Conservation (phyloP, 2,113 vertebrate species). For the Pholis gunnellus region DNA sequence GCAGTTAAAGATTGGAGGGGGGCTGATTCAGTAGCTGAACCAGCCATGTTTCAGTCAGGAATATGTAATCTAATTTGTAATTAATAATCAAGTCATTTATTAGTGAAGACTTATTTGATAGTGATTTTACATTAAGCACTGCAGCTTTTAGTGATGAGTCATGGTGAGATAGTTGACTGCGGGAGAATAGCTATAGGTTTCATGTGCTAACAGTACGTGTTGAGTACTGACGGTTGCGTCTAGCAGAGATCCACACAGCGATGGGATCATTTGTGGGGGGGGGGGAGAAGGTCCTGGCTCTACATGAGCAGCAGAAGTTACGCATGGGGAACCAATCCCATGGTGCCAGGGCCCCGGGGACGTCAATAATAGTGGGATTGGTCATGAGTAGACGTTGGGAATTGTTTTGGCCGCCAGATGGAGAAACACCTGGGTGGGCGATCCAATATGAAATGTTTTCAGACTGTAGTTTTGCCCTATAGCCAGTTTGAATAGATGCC, state of each 20-base stretch:
- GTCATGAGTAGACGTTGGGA: not conserved
- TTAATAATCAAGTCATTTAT: not conserved
- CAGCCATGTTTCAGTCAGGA: not conserved
- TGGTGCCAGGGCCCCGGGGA: not conserved
- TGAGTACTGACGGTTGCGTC: not conserved
- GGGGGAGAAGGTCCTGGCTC: not conserved
- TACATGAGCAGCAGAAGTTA: not conserved
- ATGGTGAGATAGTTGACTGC: not conserved
- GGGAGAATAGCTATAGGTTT: not conserved
- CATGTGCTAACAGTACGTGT: not conserved
- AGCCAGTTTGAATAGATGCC: not conserved
- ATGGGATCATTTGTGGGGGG: not conserved
- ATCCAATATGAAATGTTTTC: not conserved
- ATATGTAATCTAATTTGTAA: not conserved
- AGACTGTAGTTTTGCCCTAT: not conserved
- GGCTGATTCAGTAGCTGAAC: not conserved
- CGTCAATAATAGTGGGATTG: not conserved
- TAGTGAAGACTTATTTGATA: not conserved
- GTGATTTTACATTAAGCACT: not conserved
- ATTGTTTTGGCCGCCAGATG: not conserved
- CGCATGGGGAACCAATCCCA: not conserved
- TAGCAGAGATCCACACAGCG: not conserved
- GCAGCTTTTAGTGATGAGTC: not conserved
- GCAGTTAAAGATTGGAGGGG: not conserved
- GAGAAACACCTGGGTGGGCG: not conserved